Evolutionary conservation across 2,888 invertebrate species (phyloP), one percentile per base, ranked within the genome.

Genomic region (Flexamia atlantica): DNA sequence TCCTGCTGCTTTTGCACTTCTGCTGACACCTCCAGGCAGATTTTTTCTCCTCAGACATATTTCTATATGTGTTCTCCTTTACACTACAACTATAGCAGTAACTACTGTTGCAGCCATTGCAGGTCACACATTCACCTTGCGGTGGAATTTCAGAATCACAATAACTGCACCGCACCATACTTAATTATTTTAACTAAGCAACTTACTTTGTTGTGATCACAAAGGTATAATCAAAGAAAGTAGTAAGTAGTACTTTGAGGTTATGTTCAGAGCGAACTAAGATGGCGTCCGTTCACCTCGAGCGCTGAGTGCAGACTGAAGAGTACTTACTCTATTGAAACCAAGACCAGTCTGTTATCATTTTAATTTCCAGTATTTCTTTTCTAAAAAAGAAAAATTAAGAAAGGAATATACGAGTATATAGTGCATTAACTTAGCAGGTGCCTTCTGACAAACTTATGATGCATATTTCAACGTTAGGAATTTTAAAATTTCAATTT

Each of bases 31-130:
- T 68, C 68, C 68, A 68, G n/a, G 68, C 12, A 5, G 17, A 5
- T 30, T 68, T 68, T 9, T 30, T 68, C 5, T 68, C 68, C 36
- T 68, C 68, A 2, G 30, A 32, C 32, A 68, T 32, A 36, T 30
- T 68, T 68, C 68, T 30, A 17, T 68, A 68, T 1, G 30, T 68
- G 17, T n/a, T 68, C 14, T 68, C 68, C 30, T 68, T 68, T 17
- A 68, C 68, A 68, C 68, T 68, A 30, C 30, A 68, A 7, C 68
- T n/a, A 14, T n/a, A 68, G 30, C 68, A 68, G 68, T 68, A 68
- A 14, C 7, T 30, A n/a, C 36, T 68, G 30, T 68, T 68, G 68
- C 30, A 68, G n/a, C 28, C 30, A 14, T 68, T 30, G n/a, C 68
- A 68, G 2, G n/a, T 68, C 7, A 68, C 68, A 68, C 36, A 36